Conservation (phyloP, 2,888 invertebrate species). For the Creontiades dilutus region DNA sequence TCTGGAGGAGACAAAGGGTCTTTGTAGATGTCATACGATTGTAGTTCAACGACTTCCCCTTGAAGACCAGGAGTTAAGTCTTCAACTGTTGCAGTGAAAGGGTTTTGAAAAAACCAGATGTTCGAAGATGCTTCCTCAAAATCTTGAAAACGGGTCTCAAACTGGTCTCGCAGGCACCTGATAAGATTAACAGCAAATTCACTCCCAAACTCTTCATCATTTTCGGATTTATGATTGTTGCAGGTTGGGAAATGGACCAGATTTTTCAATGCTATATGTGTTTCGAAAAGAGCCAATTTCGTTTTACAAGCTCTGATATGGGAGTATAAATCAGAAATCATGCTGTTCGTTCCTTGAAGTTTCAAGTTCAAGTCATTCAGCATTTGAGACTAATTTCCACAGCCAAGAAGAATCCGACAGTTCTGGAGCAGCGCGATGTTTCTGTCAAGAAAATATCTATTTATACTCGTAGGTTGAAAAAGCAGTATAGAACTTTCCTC, state of each 20-base stretch:
- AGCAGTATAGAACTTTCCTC: too few relatives aligned
- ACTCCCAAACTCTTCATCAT: neutral
- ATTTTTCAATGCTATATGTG: slow-evolving; percentile 16
- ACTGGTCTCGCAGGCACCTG: slow-evolving; percentile 28
- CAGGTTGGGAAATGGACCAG: slow-evolving; percentile 34
- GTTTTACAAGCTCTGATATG: neutral
- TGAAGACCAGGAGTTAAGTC: too few relatives aligned
- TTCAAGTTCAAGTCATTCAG: too few relatives aligned
- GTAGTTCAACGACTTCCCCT: too few relatives aligned
- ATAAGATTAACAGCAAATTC: neutral
- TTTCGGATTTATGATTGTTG: slow-evolving; percentile 14
- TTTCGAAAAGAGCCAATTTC: slow-evolving; percentile 31
- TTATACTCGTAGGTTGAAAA: neutral
- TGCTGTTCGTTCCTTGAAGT: neutral
- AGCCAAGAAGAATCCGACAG: slow-evolving; percentile 40
- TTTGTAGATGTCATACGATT: too few relatives aligned
- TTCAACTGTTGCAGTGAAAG: too few relatives aligned
- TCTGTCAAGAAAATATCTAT: slow-evolving; percentile 5
- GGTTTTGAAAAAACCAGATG: neutral
- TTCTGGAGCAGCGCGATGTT: slow-evolving; percentile 26
- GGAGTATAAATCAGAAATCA: neutral
- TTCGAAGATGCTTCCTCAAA: slow-evolving; percentile 24
- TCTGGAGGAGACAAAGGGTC: too few relatives aligned
- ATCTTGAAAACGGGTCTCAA: slow-evolving; percentile 30
- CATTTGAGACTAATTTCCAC: slow-evolving; percentile 25